A percentile compares a stretch with the other conserved stretches of the same genome.
Evolutionary conservation across 2,888 invertebrate genomes (phyloP).

Genomic region (Andrena minutula): DNA sequence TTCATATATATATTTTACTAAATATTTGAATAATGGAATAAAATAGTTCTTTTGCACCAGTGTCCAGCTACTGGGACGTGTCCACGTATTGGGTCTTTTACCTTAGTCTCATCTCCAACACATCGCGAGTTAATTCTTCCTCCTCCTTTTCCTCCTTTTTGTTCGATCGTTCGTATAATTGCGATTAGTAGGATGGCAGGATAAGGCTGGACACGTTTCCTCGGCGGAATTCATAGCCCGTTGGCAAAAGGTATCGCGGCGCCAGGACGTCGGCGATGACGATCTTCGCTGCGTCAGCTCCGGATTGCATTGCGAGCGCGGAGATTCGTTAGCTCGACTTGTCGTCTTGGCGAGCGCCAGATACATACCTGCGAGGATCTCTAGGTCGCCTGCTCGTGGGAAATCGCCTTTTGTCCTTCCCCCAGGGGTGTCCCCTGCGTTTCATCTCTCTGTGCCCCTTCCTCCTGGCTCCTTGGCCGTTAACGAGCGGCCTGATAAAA

Average conservation of each 20-base stretch:
- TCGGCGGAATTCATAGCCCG: slow-evolving; percentile 37
- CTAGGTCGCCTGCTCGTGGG: slow-evolving; percentile 44
- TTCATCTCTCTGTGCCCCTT: slow-evolving; percentile 12
- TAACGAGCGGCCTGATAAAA: slow-evolving; percentile 69
- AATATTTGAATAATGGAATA: no score
- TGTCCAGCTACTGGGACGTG: no score
- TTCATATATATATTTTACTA: no score
- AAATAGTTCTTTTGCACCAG: no score
- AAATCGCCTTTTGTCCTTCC: slow-evolving; percentile 43
- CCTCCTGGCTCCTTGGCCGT: slow-evolving; percentile 26
- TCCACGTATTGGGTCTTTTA: no score
- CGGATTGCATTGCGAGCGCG: slow-evolving; percentile 18
- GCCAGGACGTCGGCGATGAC: slow-evolving; percentile 42
- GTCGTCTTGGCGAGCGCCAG: slow-evolving; percentile 21
- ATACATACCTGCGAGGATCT: slow-evolving; percentile 6
- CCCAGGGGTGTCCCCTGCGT: not conserved
- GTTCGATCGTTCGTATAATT: slow-evolving; percentile 11
- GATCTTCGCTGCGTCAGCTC: slow-evolving; percentile 52
- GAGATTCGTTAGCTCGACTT: slow-evolving; percentile 12
- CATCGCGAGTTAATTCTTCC: not conserved
- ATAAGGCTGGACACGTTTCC: slow-evolving; percentile 44
- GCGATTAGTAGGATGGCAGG: slow-evolving; percentile 22
- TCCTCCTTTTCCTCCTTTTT: not conserved
- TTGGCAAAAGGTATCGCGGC: slow-evolving; percentile 38
- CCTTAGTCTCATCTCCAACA: no score